Percentiles rank a stretch among this genome's conserved stretches.
Conservation (phyloP, 2,113 vertebrate species). For the Phalacrocorax aristotelis region DNA sequence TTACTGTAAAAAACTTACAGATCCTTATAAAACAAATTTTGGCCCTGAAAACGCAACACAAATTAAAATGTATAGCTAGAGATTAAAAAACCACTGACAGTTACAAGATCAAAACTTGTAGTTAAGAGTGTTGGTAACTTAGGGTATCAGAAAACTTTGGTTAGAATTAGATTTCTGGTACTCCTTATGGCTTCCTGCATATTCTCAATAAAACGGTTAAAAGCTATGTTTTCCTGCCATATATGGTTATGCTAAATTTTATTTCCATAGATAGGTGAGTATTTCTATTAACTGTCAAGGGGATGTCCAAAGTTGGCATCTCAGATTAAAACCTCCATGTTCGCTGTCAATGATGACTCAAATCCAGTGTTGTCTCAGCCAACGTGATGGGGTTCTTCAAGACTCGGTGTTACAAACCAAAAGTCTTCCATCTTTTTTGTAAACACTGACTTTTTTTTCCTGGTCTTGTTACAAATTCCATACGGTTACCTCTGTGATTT, state of each 20-base stretch:
- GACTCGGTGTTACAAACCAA: neutral
- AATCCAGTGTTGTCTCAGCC: neutral
- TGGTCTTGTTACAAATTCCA: neutral
- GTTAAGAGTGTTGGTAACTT: neutral
- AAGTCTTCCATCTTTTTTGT: neutral
- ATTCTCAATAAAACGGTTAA: neutral
- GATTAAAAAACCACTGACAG: neutral
- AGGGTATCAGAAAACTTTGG: neutral
- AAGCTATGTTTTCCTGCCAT: neutral
- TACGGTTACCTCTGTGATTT: neutral
- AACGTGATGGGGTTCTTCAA: neutral
- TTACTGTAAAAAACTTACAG: neutral
- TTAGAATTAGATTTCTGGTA: neutral
- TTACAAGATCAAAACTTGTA: neutral
- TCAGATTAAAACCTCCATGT: neutral
- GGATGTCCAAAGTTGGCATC: neutral
- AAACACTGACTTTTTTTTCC: neutral
- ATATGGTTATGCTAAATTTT: neutral
- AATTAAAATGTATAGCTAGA: neutral
- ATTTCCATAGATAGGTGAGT: neutral
- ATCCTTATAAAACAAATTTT: neutral
- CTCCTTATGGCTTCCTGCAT: neutral
- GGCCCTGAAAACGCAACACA: neutral
- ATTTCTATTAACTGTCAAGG: neutral
- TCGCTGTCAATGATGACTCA: neutral